phyloP scores from a whole-genome alignment of 2,113 vertebrate species.

The Syngnathus floridae region DNA sequence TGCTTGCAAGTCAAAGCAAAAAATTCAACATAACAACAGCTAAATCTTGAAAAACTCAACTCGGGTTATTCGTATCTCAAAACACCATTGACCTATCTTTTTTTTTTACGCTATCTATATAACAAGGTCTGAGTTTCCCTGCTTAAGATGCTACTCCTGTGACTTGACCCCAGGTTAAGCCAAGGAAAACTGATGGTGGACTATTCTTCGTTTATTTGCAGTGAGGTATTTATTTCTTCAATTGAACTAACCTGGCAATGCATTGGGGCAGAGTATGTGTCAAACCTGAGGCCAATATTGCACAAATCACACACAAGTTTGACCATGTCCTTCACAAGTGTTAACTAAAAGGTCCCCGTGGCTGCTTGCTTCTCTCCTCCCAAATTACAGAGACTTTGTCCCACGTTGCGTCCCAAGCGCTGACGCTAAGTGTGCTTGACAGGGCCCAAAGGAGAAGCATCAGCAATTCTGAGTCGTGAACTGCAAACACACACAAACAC shows the following conservation, averaged over 20 bases:
- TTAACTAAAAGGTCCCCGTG: slow-evolving; percentile 19
- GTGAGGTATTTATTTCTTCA: not conserved
- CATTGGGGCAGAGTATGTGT: not conserved
- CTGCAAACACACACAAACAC: slow-evolving; percentile 21
- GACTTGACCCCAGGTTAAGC: too few relatives aligned
- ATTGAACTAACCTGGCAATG: not conserved
- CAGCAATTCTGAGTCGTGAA: slow-evolving; percentile 42
- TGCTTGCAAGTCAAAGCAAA: too few relatives aligned
- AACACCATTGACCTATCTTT: too few relatives aligned
- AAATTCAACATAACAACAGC: too few relatives aligned
- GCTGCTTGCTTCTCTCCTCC: slow-evolving; percentile 22
- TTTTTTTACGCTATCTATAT: too few relatives aligned
- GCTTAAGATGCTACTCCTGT: too few relatives aligned
- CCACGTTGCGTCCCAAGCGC: slow-evolving; percentile 36
- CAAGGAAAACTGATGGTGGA: too few relatives aligned
- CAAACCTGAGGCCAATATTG: not conserved
- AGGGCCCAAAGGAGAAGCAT: slow-evolving; percentile 48
- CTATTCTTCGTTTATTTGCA: not conserved
- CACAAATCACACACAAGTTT: not conserved
- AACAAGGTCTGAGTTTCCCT: too few relatives aligned
- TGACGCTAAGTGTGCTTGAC: slow-evolving; percentile 52
- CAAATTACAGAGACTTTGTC: slow-evolving; percentile 29
- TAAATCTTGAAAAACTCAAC: too few relatives aligned
- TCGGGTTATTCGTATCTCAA: too few relatives aligned
- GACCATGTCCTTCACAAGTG: slow-evolving; percentile 37